Percentiles rank a stretch among this genome's conserved stretches.
Evolutionary conservation across 2,113 vertebrate species (phyloP).

Genomic region (Parus major): DNA sequence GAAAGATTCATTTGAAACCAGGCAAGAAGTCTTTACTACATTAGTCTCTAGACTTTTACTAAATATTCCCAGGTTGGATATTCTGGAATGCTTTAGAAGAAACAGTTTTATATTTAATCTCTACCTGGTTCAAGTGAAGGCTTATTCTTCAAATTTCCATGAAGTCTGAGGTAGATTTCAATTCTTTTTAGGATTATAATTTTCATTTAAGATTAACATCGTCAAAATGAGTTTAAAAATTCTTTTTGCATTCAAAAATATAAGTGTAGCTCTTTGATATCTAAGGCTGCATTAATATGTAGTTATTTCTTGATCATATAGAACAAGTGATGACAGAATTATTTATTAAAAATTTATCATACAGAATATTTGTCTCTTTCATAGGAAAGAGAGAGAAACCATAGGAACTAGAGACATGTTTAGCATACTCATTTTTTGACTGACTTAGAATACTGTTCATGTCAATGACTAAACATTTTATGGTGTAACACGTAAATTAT

Average conservation of each 20-base stretch:
- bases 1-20: neutral
- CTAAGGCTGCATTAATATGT: neutral
- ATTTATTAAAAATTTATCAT: neutral
- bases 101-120: neutral
- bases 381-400: too few relatives aligned
- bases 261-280: neutral
- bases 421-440: neutral
- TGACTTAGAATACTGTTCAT: neutral
- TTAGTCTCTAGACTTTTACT: neutral
- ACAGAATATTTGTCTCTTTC: neutral
- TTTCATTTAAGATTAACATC: neutral
- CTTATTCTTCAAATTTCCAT: neutral
- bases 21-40: neutral
- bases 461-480: neutral
- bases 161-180: neutral
- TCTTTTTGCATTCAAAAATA: neutral
- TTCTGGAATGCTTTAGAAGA: neutral
- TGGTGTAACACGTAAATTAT: neutral
- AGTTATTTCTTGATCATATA: neutral
- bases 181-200: neutral
- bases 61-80: neutral
- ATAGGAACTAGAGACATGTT: neutral
- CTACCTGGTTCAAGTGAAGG: neutral
- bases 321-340: neutral
- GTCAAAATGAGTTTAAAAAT: neutral